These are phyloP conservation scores for Eurosta solidaginis DNA, from an alignment of 1,140 invertebrate genomes.

Conservation along the genomic window DNA sequence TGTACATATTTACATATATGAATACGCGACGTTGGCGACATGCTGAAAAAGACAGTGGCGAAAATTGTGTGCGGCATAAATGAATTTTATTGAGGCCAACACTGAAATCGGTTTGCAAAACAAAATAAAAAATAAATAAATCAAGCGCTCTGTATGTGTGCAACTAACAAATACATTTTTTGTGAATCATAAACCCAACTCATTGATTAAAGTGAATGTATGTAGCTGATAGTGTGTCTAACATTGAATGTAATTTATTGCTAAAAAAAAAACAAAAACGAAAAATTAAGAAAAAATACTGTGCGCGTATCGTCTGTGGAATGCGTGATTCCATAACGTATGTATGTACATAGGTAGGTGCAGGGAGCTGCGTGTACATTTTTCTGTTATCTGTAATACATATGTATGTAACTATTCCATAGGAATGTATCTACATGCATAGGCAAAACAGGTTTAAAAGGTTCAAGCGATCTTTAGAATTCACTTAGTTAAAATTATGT, in stretches of 20 bases:
- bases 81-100: slow-evolving; percentile 21
- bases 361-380: background rate
- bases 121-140: background rate
- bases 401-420: too few species aligned
- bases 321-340: background rate
- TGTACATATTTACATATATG: background rate
- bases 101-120: background rate
- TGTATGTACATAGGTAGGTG: too few species aligned
- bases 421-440: too few species aligned
- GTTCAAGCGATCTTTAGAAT: background rate
- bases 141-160: background rate
- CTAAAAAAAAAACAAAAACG: too few species aligned
- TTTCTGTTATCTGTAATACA: too few species aligned
- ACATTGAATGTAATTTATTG: background rate
- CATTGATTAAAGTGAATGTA: background rate
- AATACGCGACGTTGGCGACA: background rate
- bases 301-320: background rate
- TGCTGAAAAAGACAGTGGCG: background rate
- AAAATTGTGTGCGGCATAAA: slow-evolving; percentile 3
- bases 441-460: background rate
- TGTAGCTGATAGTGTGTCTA: too few species aligned
- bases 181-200: slow-evolving; percentile 17
- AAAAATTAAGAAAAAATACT: too few species aligned
- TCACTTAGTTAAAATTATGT: background rate
- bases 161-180: background rate